Conservation (phyloP, 2,888 invertebrate genomes). For the Trichogramma dendrolimi region DNA sequence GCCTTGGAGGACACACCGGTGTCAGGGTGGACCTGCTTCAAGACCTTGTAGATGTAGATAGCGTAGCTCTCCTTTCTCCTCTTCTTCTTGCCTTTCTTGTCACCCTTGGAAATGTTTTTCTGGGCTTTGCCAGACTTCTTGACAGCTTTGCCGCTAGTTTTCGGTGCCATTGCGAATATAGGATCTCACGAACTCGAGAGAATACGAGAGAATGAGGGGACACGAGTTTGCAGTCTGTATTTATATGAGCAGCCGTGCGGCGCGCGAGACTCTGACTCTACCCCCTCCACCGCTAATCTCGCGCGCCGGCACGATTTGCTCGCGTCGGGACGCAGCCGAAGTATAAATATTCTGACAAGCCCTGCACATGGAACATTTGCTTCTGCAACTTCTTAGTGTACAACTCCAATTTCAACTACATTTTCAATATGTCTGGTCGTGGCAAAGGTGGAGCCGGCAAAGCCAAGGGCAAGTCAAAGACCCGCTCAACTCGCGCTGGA, state of each 20-base stretch:
- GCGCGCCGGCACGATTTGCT: no score
- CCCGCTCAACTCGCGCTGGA: slow-evolving; percentile 57
- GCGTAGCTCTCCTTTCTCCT: slow-evolving; percentile 51
- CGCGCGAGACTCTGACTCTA: no score
- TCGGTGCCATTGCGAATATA: slow-evolving; percentile 28
- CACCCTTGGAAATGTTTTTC: slow-evolving; percentile 36
- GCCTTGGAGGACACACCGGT: slow-evolving; percentile 52
- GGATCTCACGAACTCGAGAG: neutral
- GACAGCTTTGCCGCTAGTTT: slow-evolving; percentile 34
- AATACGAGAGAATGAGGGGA: neutral
- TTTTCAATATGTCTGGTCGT: slow-evolving; percentile 37
- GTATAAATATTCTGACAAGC: neutral
- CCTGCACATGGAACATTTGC: neutral
- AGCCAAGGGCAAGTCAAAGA: slow-evolving; percentile 38
- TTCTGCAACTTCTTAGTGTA: neutral
- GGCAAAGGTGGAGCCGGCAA: slow-evolving; percentile 34
- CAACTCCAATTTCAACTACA: no score
- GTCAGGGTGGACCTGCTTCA: slow-evolving; percentile 57
- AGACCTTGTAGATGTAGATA: slow-evolving; percentile 56
- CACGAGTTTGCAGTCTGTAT: neutral
- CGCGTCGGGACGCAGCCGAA: no score
- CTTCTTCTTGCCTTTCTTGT: slow-evolving; percentile 45
- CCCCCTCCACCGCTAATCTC: no score
- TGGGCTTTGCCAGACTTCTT: slow-evolving; percentile 19
- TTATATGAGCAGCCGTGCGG: neutral